These are phyloP conservation scores for Epinephelus coioides DNA, from an alignment of 2,797 vertebrate genomes.

Conservation along the genomic window DNA sequence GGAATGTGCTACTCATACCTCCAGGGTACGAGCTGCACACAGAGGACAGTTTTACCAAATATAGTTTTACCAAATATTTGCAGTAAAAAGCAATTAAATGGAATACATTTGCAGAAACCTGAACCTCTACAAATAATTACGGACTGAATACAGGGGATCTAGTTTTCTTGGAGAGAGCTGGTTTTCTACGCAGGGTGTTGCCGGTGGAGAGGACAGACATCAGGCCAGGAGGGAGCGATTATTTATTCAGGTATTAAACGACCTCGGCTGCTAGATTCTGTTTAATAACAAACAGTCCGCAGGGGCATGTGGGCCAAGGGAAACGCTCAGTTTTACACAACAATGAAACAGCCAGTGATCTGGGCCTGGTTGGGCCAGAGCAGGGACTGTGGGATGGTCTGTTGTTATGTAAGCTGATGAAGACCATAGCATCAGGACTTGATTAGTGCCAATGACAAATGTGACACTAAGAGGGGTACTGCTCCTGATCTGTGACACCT, in stretches of 20 bases:
- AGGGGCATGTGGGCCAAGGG: constrained; percentile 51
- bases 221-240: constrained; percentile 67
- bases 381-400: background rate
- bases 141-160: constrained; percentile 48
- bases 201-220: constrained; percentile 68
- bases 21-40: constrained; percentile 31
- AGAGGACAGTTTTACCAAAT: constrained; percentile 74
- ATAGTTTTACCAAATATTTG: constrained; percentile 84
- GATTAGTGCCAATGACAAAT: constrained; percentile 4
- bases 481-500: background rate
- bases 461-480: too few relatives aligned
- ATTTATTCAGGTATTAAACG: constrained; percentile 81
- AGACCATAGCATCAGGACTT: constrained; percentile 1
- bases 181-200: constrained; percentile 65
- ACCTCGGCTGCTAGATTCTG: constrained; percentile 56
- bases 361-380: background rate
- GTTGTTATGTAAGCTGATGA: constrained; percentile 66
- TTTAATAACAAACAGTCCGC: constrained; percentile 74
- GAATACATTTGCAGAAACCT: constrained; percentile 80
- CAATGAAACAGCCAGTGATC: constrained; percentile 61
- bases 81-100: constrained; percentile 81
- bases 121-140: constrained; percentile 82
- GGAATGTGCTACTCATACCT: constrained; percentile 57
- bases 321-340: constrained; percentile 62
- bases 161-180: constrained; percentile 65